Conservation (phyloP, 2,888 invertebrate genomes). For the Pseudococcus jackbeardsleyi region DNA sequence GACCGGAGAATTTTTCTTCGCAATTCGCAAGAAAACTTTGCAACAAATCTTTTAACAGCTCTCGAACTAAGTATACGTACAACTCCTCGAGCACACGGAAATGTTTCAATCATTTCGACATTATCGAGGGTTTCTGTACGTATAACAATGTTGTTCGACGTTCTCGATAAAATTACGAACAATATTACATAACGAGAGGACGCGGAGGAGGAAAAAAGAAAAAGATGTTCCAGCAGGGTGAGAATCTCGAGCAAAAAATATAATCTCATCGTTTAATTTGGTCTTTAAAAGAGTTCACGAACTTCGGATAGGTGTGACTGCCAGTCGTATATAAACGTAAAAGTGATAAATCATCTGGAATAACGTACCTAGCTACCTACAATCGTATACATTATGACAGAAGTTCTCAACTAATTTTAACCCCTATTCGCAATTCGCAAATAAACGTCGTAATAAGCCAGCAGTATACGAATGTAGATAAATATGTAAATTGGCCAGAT, state of each 20-base stretch:
- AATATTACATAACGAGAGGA: neutral
- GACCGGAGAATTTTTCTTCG: neutral
- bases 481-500: conserved; percentile 27
- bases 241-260: neutral
- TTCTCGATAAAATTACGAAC: neutral
- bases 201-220: neutral
- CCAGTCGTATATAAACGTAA: neutral
- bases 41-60: conserved; percentile 14
- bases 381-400: neutral
- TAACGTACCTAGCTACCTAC: neutral
- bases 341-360: neutral
- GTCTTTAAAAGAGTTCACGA: neutral
- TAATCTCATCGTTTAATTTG: neutral
- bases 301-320: conserved; percentile 2
- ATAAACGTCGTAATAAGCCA: neutral
- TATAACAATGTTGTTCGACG: neutral
- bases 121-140: neutral
- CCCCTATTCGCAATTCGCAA: neutral
- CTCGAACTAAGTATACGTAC: neutral
- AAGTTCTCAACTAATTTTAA: neutral
- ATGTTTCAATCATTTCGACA: conserved; percentile 52
- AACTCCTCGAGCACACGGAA: conserved; percentile 11
- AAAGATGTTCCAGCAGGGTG: neutral
- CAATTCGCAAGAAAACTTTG: conserved; percentile 7
- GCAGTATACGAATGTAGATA: neutral